Evolutionary conservation across 2,888 invertebrate genomes (phyloP), one percentile per base, ranked within the genome.

Genomic region (Pilophorus perplexus): DNA sequence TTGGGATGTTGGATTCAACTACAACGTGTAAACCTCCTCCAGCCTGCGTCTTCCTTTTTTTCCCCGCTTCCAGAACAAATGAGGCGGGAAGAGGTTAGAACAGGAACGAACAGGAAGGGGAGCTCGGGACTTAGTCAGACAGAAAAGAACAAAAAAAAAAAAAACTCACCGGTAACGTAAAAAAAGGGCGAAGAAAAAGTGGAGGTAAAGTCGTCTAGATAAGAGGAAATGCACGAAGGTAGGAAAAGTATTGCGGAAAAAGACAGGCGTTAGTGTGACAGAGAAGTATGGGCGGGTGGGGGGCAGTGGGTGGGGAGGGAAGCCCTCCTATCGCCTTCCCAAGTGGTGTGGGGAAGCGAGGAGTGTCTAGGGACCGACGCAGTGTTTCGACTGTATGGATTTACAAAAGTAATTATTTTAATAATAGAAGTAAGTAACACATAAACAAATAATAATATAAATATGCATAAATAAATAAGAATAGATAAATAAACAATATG

Each of bases 251-350:
- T 52, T 52, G 52, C 52, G 52, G 52, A 28, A 52, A 52, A 52
- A 52, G 52, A 52, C 52, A 52, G 52, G 52, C 52, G 52, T 52
- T 52, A 52, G 52, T 52, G 52, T 52, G 52, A 52, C 52, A 52
- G 28, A 52, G 52, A 52, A 28, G 52, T 28, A 52, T 52, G n/a
- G 48, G 25, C 25, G 16, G 27, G 27, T 25, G 52, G 27, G 52
- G 42, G 59, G 25, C 16, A 23, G 57, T 8, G 14, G 42, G 42
- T 28, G 42, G 18, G 28, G 16, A 18, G 28, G 38, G 46, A 18
- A 33, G 20, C 46, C 46, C 33, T 37, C 20, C 48, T 20, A 5
- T 8, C 48, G 18, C 52, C 23, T 27, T 48, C 37, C 38, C 55
- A n/a, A 20, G 55, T 22, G 37, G 28, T 20, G 10, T 55, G 16